These are phyloP conservation scores for Rattus rattus DNA, from an alignment of 2,113 vertebrate species.

Conservation along the genomic window DNA sequence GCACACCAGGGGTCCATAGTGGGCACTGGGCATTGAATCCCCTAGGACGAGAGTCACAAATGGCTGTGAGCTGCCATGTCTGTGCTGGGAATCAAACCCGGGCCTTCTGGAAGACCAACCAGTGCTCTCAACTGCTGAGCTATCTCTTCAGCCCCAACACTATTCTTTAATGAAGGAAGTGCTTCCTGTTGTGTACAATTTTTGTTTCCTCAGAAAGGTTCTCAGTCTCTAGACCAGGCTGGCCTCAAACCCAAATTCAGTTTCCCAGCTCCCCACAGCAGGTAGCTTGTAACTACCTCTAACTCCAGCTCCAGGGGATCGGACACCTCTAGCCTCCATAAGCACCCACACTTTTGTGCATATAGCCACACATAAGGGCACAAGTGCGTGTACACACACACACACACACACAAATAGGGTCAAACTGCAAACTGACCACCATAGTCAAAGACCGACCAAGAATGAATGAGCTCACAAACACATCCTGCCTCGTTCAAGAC, in stretches of 20 bases:
- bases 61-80: neutral
- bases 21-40: neutral
- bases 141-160: no score
- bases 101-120: neutral
- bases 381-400: no score
- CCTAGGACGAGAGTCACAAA: neutral
- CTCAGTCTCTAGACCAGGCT: neutral
- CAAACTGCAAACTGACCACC: neutral
- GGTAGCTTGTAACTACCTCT: neutral
- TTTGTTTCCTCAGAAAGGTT: neutral
- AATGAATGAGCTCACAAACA: slow-evolving; percentile 10
- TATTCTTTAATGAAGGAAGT: neutral
- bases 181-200: neutral
- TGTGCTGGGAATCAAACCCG: neutral
- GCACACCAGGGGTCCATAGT: neutral
- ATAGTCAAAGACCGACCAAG: neutral
- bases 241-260: neutral
- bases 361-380: neutral
- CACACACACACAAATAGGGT: neutral
- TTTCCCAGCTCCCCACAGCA: no score
- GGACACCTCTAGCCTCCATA: neutral
- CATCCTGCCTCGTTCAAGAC: neutral
- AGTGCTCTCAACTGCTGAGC: neutral
- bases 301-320: neutral
- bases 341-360: neutral